A percentile compares a stretch with the other conserved stretches of the same genome.
Conservation (phyloP, 2,888 invertebrate genomes). For the Mylabris sibirica region DNA sequence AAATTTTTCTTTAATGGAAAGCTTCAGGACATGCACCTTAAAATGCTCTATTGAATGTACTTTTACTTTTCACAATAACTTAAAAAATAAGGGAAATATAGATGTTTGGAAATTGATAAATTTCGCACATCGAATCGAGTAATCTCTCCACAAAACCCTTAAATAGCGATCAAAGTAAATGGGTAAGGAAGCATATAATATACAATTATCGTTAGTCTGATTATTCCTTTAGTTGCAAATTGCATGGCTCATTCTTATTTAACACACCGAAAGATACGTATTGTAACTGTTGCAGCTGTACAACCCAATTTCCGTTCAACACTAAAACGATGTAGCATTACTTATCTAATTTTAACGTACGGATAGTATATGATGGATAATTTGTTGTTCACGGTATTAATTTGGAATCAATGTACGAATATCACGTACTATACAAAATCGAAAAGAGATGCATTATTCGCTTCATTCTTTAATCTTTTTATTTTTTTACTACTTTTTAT, state of each 20-base stretch:
- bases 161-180: not conserved
- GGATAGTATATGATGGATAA: slow-evolving; percentile 40
- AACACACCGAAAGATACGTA: not conserved
- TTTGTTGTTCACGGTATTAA: slow-evolving; percentile 60
- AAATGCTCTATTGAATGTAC: too few relatives aligned
- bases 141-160: too few relatives aligned
- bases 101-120: too few relatives aligned
- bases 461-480: not conserved
- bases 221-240: slow-evolving; percentile 8
- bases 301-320: slow-evolving; percentile 28
- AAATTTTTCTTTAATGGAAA: too few relatives aligned
- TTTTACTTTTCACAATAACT: too few relatives aligned
- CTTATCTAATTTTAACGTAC: slow-evolving; percentile 25
- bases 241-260: not conserved
- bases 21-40: too few relatives aligned
- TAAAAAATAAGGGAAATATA: too few relatives aligned
- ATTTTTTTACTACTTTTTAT: not conserved
- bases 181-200: not conserved
- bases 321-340: slow-evolving; percentile 19
- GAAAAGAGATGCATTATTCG: slow-evolving; percentile 22
- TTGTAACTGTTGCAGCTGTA: slow-evolving; percentile 26
- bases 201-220: not conserved
- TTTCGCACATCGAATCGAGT: too few relatives aligned
- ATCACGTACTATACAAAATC: slow-evolving; percentile 53
- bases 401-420: slow-evolving; percentile 58